Conservation (phyloP, 2,888 invertebrate species). For the Netelia fuscicornis region DNA sequence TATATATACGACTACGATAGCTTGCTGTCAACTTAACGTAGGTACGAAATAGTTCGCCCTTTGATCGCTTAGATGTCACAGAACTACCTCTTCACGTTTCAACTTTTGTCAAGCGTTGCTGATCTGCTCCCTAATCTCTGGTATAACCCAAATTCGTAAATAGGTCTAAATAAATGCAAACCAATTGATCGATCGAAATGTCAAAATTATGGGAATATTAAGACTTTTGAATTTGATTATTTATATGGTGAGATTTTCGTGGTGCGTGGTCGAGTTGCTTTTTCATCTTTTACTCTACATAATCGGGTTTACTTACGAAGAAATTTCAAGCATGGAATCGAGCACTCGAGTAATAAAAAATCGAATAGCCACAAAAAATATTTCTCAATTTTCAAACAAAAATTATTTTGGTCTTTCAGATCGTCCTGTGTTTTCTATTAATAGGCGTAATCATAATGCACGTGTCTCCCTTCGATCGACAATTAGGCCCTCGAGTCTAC, state of each 20-base stretch:
- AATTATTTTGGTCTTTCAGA: conserved; percentile 44
- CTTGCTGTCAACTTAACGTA: no score
- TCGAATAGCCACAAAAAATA: neutral
- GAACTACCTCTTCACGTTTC: no score
- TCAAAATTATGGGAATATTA: conserved; percentile 42
- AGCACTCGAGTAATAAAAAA: conserved; percentile 50
- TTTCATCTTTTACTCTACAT: conserved; percentile 50
- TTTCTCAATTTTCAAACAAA: conserved; percentile 1
- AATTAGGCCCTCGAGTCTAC: conserved; percentile 10
- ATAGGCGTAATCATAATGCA: conserved; percentile 61
- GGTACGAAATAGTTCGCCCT: no score
- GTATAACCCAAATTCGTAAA: conserved; percentile 20
- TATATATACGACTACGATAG: no score
- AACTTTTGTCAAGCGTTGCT: no score
- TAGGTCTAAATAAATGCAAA: conserved; percentile 21
- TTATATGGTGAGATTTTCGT: conserved; percentile 49
- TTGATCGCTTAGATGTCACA: no score
- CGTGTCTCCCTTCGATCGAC: conserved; percentile 54
- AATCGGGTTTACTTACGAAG: conserved; percentile 33
- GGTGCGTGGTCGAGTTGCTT: conserved; percentile 49
- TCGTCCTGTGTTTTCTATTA: conserved; percentile 41
- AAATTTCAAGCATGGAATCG: conserved; percentile 42
- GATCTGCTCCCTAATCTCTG: no score
- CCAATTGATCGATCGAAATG: neutral
- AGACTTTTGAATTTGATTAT: conserved; percentile 40